Evolutionary conservation across 2,797 vertebrate genomes (phyloP).

Genomic region (Sebastiscus albofasciatus): DNA sequence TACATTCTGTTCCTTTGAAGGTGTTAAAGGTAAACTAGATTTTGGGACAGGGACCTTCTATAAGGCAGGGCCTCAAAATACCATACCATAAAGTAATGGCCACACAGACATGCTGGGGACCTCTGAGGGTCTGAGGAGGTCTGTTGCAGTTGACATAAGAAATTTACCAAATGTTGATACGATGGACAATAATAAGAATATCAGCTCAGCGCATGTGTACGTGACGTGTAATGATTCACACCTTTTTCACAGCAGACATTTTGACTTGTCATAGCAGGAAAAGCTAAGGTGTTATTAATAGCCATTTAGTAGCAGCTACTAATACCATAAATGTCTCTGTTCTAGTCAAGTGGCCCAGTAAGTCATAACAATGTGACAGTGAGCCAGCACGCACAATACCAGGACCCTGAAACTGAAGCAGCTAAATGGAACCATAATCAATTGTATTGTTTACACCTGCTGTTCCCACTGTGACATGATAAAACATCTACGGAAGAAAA

Average conservation of each 20-base stretch:
- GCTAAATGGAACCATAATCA: too few species aligned
- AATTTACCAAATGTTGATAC: neutral
- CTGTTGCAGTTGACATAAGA: neutral
- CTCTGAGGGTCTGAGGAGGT: neutral
- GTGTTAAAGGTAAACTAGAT: neutral
- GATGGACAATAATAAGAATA: neutral
- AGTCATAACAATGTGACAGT: rapidly evolving
- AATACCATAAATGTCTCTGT: too few species aligned
- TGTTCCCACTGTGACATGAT: too few species aligned
- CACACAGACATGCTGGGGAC: neutral
- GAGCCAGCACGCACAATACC: too few species aligned
- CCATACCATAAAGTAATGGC: neutral
- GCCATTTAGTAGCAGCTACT: neutral
- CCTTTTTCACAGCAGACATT: neutral
- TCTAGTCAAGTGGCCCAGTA: neutral
- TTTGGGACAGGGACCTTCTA: neutral
- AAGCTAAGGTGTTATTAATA: neutral
- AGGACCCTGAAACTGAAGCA: too few species aligned
- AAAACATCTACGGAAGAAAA: neutral
- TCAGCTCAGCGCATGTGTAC: neutral
- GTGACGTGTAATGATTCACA: neutral
- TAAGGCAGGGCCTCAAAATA: neutral
- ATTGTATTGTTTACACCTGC: too few species aligned
- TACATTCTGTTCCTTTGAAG: neutral
- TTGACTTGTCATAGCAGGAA: neutral